Evolutionary conservation across 2,888 invertebrate genomes (phyloP).

Genomic region (Eudiplozoon nipponicum): DNA sequence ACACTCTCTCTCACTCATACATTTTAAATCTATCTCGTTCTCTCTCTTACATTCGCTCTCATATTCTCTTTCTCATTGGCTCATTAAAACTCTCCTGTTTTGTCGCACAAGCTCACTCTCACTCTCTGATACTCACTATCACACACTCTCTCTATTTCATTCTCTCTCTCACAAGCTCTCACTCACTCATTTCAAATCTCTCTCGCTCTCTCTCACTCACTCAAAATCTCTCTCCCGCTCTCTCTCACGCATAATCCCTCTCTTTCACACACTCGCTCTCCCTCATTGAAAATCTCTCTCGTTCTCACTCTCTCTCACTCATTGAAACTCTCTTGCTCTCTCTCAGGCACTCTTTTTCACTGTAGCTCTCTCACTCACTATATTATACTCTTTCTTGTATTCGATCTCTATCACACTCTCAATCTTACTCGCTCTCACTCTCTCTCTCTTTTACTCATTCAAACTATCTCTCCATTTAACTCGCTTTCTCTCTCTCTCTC

Average conservation of each 20-base stretch:
- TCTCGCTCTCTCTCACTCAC: background rate
- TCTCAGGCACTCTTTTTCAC: background rate
- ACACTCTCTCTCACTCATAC: too few species aligned
- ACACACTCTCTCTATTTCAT: background rate
- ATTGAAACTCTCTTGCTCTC: background rate
- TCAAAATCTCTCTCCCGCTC: background rate
- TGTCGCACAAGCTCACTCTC: too few species aligned
- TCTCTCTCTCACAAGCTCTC: background rate
- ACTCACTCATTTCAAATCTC: background rate
- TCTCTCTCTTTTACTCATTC: background rate
- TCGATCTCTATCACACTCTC: background rate
- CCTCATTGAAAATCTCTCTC: conserved; percentile 1
- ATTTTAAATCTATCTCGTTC: too few species aligned
- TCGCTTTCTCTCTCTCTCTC: background rate
- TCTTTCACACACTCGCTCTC: background rate
- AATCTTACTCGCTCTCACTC: background rate
- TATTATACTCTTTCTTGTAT: background rate
- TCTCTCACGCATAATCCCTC: background rate
- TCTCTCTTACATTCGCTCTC: too few species aligned
- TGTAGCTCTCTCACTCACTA: background rate
- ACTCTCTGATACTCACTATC: background rate
- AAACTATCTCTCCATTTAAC: background rate
- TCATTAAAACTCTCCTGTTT: too few species aligned
- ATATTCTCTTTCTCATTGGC: too few species aligned
- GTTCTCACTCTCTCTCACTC: background rate